A percentile compares a stretch with the other conserved stretches of the same genome.
phyloP scores from a whole-genome alignment of 1,140 invertebrate genomes.

The Streblospio benedicti region DNA sequence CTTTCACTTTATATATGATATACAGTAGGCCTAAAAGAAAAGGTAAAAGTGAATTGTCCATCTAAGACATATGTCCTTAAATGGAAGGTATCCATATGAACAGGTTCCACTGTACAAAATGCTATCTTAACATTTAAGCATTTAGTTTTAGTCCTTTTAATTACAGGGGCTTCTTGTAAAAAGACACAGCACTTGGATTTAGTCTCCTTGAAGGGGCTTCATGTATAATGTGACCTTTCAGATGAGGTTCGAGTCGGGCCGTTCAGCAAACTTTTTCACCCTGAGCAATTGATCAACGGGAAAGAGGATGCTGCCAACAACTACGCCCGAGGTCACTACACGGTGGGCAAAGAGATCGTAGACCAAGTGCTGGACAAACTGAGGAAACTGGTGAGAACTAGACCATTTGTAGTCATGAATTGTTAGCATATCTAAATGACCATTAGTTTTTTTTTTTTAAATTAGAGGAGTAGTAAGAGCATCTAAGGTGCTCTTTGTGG shows the following conservation, averaged over 20 bases:
- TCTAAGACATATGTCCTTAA: too few species aligned
- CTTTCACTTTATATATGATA: too few species aligned
- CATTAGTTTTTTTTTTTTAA: background rate
- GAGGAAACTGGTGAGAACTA: conserved; percentile 31
- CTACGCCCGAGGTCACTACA: conserved; percentile 49
- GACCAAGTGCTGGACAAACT: conserved; percentile 46
- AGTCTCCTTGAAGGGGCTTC: too few species aligned
- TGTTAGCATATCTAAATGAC: background rate
- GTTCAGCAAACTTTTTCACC: conserved; percentile 70
- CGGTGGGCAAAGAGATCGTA: conserved; percentile 48
- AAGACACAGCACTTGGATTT: too few species aligned
- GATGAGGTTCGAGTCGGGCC: conserved; percentile 36
- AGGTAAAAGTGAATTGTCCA: too few species aligned
- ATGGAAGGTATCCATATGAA: too few species aligned
- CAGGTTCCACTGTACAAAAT: too few species aligned
- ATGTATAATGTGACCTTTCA: too few species aligned
- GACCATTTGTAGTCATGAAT: background rate
- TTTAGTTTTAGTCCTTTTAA: too few species aligned
- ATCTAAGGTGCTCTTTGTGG: background rate
- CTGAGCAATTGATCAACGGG: conserved; percentile 72
- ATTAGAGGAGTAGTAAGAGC: background rate
- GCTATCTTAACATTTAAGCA: too few species aligned
- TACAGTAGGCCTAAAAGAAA: too few species aligned
- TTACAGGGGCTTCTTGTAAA: too few species aligned
- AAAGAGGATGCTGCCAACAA: conserved; percentile 67